These are phyloP conservation scores for Tipula lateralis DNA, from an alignment of 2,888 invertebrate species.

Conservation along the genomic window DNA sequence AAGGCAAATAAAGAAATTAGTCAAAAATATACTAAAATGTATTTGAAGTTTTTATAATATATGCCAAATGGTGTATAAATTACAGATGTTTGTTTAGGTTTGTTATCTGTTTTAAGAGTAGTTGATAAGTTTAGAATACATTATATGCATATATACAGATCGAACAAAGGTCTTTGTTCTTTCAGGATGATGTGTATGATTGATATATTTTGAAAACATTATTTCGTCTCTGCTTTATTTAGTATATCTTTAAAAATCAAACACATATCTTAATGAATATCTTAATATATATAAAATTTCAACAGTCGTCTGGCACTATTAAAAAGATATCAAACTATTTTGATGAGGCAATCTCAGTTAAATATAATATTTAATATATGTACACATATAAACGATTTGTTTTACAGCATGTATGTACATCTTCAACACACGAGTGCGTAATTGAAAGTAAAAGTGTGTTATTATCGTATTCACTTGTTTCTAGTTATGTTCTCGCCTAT, in stretches of 20 bases:
- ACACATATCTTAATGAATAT: neutral
- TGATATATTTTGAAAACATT: neutral
- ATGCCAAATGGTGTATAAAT: constrained; percentile 11
- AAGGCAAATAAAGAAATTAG: neutral
- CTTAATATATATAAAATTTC: neutral
- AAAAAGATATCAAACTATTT: neutral
- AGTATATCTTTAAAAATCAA: neutral
- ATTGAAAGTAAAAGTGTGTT: too few relatives aligned
- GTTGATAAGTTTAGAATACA: neutral
- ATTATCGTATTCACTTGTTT: too few relatives aligned
- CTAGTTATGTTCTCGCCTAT: too few relatives aligned
- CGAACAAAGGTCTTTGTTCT: neutral
- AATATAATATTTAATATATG: neutral
- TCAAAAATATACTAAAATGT: neutral
- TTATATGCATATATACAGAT: too few relatives aligned
- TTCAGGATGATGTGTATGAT: neutral
- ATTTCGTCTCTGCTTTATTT: neutral
- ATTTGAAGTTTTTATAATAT: neutral
- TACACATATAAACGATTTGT: neutral
- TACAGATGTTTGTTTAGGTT: constrained; percentile 1
- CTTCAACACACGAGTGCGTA: too few relatives aligned
- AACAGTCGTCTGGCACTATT: neutral
- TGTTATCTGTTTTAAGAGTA: neutral
- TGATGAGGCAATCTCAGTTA: neutral
- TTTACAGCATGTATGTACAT: too few relatives aligned